Conservation (phyloP, 2,113 vertebrate genomes). For the Nothoprocta pentlandii region DNA sequence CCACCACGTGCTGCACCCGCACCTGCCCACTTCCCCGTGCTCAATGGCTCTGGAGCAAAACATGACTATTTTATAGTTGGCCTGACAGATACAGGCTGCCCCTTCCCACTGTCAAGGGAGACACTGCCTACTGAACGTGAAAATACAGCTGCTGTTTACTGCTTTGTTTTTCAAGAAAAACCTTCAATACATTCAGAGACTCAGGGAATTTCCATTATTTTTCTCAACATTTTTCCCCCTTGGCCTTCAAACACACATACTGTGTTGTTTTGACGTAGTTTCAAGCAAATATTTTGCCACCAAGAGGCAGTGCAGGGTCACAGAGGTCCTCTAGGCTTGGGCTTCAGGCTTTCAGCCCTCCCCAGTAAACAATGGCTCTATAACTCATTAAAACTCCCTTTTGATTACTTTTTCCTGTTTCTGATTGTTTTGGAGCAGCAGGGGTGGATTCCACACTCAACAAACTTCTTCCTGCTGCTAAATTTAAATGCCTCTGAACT, state of each 20-base stretch:
- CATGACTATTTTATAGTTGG: background rate
- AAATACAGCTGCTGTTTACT: constrained; percentile 38
- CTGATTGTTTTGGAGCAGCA: constrained; percentile 86
- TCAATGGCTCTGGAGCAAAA: background rate
- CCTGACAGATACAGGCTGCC: background rate
- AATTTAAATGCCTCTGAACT: constrained; percentile 81
- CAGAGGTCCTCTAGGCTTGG: constrained; percentile 60
- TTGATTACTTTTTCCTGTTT: constrained; percentile 90
- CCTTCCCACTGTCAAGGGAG: background rate
- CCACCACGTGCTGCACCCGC: background rate
- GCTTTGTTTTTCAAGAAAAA: constrained; percentile 74
- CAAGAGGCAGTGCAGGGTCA: constrained; percentile 73
- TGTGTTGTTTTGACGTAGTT: constrained; percentile 81
- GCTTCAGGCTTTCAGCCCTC: constrained; percentile 51
- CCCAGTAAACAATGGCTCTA: constrained; percentile 85
- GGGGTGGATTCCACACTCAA: constrained; percentile 70
- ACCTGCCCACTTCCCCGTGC: fast-evolving
- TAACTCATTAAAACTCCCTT: constrained; percentile 86
- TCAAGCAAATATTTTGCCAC: constrained; percentile 78
- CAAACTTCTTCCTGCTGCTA: constrained; percentile 80
- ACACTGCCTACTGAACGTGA: fast-evolving
- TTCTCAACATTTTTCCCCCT: constrained; percentile 2
- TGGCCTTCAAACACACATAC: constrained; percentile 68
- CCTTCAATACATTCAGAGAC: constrained; percentile 26
- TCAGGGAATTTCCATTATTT: constrained; percentile 81